These are phyloP conservation scores for Speoplatyrhinus poulsoni DNA, from an alignment of 2,113 vertebrate species.

Conservation along the genomic window DNA sequence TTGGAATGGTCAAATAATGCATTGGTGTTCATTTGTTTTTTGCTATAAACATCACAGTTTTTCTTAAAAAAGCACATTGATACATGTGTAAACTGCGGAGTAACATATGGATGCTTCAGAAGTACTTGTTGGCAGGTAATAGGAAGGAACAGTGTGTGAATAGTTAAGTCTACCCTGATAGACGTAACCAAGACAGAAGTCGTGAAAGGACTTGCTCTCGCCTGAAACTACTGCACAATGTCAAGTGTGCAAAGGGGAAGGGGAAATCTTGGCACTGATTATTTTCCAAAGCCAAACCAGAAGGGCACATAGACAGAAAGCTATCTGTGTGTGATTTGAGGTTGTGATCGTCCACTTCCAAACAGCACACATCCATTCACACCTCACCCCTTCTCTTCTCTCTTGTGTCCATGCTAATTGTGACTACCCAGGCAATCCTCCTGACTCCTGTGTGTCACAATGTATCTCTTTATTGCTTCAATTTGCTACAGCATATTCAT, in stretches of 20 bases:
- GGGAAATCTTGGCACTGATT: conserved; percentile 2
- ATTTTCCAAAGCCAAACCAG: conserved; percentile 32
- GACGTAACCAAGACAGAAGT: conserved; percentile 3
- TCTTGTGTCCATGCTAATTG: conserved; percentile 42
- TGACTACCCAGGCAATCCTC: conserved; percentile 41
- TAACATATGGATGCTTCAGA: no score
- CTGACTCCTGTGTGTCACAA: conserved; percentile 12
- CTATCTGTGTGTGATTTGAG: conserved; percentile 36
- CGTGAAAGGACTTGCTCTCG: conserved; percentile 16
- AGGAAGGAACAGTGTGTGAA: no score
- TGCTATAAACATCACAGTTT: no score
- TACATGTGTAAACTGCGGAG: no score
- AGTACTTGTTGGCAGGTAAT: no score
- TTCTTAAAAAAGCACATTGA: no score
- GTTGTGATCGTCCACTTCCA: conserved; percentile 37
- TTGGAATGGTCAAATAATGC: no score
- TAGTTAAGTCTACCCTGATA: background rate
- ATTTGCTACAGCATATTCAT: conserved; percentile 43
- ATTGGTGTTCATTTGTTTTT: no score
- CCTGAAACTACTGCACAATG: conserved; percentile 14
- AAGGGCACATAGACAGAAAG: conserved; percentile 39
- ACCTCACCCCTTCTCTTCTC: background rate
- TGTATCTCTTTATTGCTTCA: conserved; percentile 28
- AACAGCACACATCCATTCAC: background rate
- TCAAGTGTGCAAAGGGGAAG: conserved; percentile 9